phyloP scores from a whole-genome alignment of 2,113 vertebrate species.

The Anthoscopus minutus region DNA sequence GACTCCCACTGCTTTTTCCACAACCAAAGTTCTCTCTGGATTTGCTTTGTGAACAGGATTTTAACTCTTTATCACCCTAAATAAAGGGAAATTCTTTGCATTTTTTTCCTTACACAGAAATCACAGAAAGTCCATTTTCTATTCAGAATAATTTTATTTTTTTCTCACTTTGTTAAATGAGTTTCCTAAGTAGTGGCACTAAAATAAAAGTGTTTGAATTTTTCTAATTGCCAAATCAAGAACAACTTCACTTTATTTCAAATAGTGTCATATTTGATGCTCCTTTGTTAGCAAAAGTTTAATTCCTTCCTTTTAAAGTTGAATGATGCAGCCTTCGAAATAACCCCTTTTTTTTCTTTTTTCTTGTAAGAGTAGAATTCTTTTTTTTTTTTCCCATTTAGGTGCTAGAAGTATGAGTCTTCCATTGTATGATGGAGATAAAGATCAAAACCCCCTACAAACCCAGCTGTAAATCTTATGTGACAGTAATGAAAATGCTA shows the following conservation, averaged over 20 bases:
- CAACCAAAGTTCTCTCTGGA: constrained; percentile 17
- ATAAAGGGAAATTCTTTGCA: not conserved
- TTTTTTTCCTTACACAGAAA: not conserved
- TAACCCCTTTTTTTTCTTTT: not conserved
- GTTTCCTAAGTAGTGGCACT: not conserved
- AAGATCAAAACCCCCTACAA: not conserved
- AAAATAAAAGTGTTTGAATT: not conserved
- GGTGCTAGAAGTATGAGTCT: not conserved
- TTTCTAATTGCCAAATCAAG: not conserved
- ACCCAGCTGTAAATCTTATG: not conserved
- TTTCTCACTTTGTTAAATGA: not conserved
- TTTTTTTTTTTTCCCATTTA: not conserved
- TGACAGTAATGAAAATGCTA: not conserved
- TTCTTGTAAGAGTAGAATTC: not conserved
- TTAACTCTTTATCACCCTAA: constrained; percentile 62
- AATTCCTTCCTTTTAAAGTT: not conserved
- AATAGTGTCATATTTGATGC: not conserved
- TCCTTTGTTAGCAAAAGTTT: not conserved
- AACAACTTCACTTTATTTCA: not conserved
- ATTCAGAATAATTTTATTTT: not conserved
- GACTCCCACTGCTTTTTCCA: constrained; percentile 58
- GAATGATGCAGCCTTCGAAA: not conserved
- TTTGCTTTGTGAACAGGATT: constrained; percentile 1
- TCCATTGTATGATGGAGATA: not conserved
- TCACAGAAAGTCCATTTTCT: not conserved